Conservation (phyloP, 1,140 invertebrate genomes). For the Probaryconus sp. region DNA sequence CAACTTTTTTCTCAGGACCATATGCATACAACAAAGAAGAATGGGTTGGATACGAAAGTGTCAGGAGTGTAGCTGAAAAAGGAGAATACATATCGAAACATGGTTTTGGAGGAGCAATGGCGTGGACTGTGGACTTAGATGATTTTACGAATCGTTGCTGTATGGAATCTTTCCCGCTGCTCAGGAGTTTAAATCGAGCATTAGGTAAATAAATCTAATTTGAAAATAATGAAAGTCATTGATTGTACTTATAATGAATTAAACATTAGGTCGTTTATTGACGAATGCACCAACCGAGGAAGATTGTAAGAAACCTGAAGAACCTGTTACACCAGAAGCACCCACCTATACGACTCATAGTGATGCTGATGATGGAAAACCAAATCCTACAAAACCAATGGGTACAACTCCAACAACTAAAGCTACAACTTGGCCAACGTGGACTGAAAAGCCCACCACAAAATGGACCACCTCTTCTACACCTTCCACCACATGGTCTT, state of each 20-base stretch:
- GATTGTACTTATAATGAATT: slow-evolving; percentile 23
- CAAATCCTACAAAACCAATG: slow-evolving; percentile 72
- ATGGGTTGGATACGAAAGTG: slow-evolving; percentile 95
- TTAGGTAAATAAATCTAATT: slow-evolving; percentile 81
- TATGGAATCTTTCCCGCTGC: slow-evolving; percentile 85
- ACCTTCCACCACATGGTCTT: slow-evolving; percentile 47
- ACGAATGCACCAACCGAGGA: slow-evolving; percentile 78
- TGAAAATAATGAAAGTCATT: slow-evolving; percentile 1
- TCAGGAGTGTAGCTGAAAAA: slow-evolving; percentile 86
- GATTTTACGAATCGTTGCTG: slow-evolving; percentile 92
- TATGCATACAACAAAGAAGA: slow-evolving; percentile 89
- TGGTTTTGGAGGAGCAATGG: slow-evolving; percentile 88
- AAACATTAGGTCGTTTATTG: slow-evolving; percentile 79
- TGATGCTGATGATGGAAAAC: slow-evolving; percentile 68
- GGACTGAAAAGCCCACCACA: slow-evolving; percentile 66
- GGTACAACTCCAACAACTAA: slow-evolving; percentile 64
- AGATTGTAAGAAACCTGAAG: slow-evolving; percentile 82
- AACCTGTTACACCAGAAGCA: slow-evolving; percentile 84
- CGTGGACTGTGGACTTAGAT: slow-evolving; percentile 95
- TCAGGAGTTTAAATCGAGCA: slow-evolving; percentile 85
- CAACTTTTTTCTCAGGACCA: slow-evolving; percentile 79
- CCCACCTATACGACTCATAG: slow-evolving; percentile 83
- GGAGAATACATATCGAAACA: slow-evolving; percentile 85
- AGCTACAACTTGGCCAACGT: slow-evolving; percentile 74
- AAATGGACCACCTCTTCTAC: slow-evolving; percentile 48